Base-by-base conservation (phyloP, 2,113 vertebrate genomes). In the Thryonomys swinderianus region DNA sequence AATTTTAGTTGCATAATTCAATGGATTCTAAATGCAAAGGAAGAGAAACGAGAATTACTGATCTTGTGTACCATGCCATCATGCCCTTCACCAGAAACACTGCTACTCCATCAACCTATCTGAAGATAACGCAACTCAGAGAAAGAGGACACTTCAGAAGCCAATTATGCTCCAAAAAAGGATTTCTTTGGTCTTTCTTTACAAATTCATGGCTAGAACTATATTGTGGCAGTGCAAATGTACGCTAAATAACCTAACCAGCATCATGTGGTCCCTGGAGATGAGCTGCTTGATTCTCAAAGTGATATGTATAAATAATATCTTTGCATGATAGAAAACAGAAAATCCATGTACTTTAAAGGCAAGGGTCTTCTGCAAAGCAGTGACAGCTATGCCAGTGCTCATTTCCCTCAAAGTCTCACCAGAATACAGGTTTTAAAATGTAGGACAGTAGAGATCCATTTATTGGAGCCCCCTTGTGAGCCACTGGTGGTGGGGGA, bases 311-410 rank as follows among this genome's bases (percentile, higher is more conserved):
- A 53, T 66, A 62, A 74, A 90, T 55, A 88, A 81, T 37, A 85
- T 85, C 84, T 96, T 37, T 90, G 69, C 64, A 32, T 23, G 14
- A 37, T 59, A 93, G 67, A 32, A 88, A 95, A 91, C 64, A 93
- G 67, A 32, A 88, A 95, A 91, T 85, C 85, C 74, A 93, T 81
- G 30, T 82, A n/a, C 69, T 78, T 93, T 79, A 90, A 96, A 96
- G 87, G 69, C 87, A 92, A 30, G 80, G 80, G 61, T 85, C 76
- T 89, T 64, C 57, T 34, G 17, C 61, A 74, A 90, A 86, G 78
- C 34, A 5, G 62, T 25, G 32, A 90, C 25, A 91, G 83, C 53
- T 94, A 87, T 55, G 32, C 55, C 85, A 94, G 71, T 40, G 8
- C 27, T 93, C 91, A 51, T 62, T 84, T 82, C 57, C 64, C 91